Percentiles rank a stretch among this genome's conserved stretches.
These are phyloP conservation scores for Pammene aurita DNA, from an alignment of 2,888 invertebrate genomes.

Conservation along the genomic window DNA sequence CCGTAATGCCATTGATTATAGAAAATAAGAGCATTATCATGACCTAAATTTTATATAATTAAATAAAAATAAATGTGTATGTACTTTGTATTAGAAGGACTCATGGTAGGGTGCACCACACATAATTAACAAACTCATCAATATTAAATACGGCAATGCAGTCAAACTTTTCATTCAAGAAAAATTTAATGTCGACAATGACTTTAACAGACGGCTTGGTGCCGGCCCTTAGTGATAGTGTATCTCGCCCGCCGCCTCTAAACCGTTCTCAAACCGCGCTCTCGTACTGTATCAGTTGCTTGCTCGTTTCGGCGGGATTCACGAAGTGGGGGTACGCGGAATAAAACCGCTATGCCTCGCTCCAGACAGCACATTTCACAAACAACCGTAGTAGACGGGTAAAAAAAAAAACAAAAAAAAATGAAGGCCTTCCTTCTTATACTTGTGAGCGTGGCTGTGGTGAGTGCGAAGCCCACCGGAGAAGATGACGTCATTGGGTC, in stretches of 20 bases:
- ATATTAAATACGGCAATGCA: no score
- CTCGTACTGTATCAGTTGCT: slow-evolving; percentile 45
- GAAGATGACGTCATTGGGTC: slow-evolving; percentile 84
- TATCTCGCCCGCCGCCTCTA: slow-evolving; percentile 53
- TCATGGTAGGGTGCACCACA: no score
- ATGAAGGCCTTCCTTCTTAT: slow-evolving; percentile 79
- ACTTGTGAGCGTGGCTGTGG: slow-evolving; percentile 78
- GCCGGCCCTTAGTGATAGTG: no score
- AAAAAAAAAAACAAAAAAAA: slow-evolving; percentile 48
- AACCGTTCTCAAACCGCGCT: slow-evolving; percentile 39
- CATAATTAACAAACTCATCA: no score
- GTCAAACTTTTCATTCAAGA: no score
- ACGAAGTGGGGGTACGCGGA: slow-evolving; percentile 69
- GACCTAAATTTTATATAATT: no score
- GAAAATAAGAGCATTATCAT: no score
- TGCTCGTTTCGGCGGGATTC: slow-evolving; percentile 47
- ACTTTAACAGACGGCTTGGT: no score
- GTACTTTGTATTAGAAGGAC: no score
- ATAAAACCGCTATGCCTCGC: slow-evolving; percentile 73
- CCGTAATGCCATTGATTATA: no score
- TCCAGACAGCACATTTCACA: slow-evolving; percentile 71
- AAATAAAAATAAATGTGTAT: no score
- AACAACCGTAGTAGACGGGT: slow-evolving; percentile 50
- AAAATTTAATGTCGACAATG: no score
- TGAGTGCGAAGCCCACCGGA: slow-evolving; percentile 73